A percentile compares a stretch with the other conserved stretches of the same genome.
phyloP scores from a whole-genome alignment of 2,113 vertebrate genomes.

The Enhydra lutris region DNA sequence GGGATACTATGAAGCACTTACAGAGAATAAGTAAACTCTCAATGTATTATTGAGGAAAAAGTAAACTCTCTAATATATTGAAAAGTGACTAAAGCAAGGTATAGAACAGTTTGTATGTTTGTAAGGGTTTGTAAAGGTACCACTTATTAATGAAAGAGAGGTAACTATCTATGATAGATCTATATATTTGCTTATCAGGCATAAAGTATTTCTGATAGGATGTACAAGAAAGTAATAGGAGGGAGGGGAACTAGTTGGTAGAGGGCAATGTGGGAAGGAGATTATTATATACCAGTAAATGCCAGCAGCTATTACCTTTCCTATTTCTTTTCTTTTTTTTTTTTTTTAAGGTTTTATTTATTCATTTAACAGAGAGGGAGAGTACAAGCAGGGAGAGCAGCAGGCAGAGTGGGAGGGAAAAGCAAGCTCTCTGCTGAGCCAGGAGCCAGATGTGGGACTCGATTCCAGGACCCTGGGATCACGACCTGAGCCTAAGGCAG shows the following conservation, averaged over 20 bases:
- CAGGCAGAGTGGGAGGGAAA: no score
- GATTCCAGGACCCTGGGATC: no score
- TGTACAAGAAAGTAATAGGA: background rate
- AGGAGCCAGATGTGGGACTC: no score
- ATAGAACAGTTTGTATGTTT: background rate
- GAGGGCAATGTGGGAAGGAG: background rate
- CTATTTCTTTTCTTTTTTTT: background rate
- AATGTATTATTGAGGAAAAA: background rate
- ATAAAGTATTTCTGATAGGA: background rate
- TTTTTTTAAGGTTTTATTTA: no score
- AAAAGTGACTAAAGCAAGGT: constrained; percentile 17
- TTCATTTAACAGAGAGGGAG: no score
- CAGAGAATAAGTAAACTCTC: constrained; percentile 31
- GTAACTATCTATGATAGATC: background rate
- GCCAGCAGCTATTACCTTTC: background rate
- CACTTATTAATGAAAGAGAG: background rate
- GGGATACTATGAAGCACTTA: constrained; percentile 7
- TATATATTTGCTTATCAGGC: background rate
- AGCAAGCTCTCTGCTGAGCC: no score
- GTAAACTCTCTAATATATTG: constrained; percentile 16
- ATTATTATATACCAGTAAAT: background rate
- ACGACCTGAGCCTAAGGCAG: no score
- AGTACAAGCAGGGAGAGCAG: no score
- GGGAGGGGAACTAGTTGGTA: background rate
- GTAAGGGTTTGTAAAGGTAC: background rate